Percentiles rank a stretch among this genome's conserved stretches.
phyloP scores from a whole-genome alignment of 2,888 invertebrate genomes.

The Phasia obesa region DNA sequence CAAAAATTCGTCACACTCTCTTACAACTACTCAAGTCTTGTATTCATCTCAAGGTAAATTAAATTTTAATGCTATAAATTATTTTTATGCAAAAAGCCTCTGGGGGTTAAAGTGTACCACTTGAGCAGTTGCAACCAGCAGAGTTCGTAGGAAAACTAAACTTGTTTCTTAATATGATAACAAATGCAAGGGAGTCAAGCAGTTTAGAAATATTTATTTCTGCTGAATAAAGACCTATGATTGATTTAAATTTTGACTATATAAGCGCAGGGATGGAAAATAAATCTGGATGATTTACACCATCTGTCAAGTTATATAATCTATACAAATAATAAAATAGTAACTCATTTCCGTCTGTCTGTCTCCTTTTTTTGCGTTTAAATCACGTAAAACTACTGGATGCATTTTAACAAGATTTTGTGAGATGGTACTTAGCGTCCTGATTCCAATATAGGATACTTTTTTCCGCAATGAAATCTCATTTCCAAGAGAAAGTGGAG shows the following conservation, averaged over 20 bases:
- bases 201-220: not conserved
- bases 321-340: too few relatives aligned
- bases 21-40: conserved; percentile 27
- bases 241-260: too few relatives aligned
- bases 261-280: not conserved
- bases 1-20: conserved; percentile 25
- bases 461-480: too few relatives aligned
- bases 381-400: too few relatives aligned
- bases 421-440: too few relatives aligned
- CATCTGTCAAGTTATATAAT: too few relatives aligned
- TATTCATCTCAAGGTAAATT: conserved; percentile 15
- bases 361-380: too few relatives aligned
- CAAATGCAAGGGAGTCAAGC: not conserved
- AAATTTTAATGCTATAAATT: conserved; percentile 14
- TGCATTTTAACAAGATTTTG: too few relatives aligned
- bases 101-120: not conserved
- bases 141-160: conserved; percentile 18
- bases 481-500: too few relatives aligned
- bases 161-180: not conserved
- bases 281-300: not conserved
- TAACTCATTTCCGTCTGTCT: too few relatives aligned
- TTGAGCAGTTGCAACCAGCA: conserved; percentile 14
- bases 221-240: not conserved
- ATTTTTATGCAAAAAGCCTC: conserved; percentile 6
- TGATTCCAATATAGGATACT: too few relatives aligned